phyloP scores from a whole-genome alignment of 2,113 vertebrate genomes.

The Stercorarius parasiticus region DNA sequence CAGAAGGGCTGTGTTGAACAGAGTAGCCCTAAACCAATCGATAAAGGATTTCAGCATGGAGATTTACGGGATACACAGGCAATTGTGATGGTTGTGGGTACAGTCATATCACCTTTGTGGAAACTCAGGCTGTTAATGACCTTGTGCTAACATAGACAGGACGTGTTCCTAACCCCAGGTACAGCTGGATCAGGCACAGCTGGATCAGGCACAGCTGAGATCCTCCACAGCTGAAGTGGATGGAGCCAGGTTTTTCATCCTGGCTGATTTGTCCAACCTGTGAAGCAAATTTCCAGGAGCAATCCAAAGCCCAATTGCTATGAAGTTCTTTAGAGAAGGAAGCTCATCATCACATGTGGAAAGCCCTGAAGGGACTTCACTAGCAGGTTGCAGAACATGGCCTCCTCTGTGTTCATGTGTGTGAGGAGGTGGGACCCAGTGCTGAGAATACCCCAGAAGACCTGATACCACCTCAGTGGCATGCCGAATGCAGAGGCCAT shows the following conservation, averaged over 20 bases:
- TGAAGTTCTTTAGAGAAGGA: not conserved
- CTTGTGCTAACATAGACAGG: not conserved
- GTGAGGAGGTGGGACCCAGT: not conserved
- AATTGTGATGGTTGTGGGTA: not conserved
- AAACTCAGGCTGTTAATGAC: not conserved
- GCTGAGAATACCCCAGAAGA: not conserved
- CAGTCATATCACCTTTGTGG: fast-evolving
- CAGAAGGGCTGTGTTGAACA: too few species aligned
- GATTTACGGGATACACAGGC: not conserved
- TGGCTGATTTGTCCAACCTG: not conserved
- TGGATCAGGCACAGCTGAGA: not conserved
- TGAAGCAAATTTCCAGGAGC: not conserved
- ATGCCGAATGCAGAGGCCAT: not conserved
- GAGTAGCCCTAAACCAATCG: fast-evolving
- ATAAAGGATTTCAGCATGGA: not conserved
- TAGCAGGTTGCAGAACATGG: not conserved
- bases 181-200: not conserved
- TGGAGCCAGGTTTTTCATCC: not conserved
- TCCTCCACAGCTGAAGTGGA: not conserved
- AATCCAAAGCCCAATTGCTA: not conserved
- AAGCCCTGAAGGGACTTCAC: not conserved
- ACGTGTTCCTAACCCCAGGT: not conserved
- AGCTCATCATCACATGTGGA: not conserved
- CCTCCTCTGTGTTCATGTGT: fast-evolving
- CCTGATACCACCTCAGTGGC: not conserved